Percentiles rank a stretch among this genome's conserved stretches.
Conservation (phyloP, 2,888 invertebrate species). For the Anthophora plumipes region DNA sequence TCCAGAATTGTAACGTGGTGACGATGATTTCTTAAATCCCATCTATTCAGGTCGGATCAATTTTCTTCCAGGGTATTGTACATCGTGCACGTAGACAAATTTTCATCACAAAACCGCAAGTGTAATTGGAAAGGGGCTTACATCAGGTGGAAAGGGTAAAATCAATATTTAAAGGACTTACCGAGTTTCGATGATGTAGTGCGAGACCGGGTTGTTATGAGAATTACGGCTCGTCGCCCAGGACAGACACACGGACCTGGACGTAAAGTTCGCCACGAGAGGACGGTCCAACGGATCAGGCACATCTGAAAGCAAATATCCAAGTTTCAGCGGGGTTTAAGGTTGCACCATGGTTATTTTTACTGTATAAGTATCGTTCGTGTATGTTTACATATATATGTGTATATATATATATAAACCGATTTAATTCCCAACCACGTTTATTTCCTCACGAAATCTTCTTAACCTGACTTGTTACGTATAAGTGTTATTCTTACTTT, state of each 20-base stretch:
- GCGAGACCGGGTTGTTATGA: conserved; percentile 89
- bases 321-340: conserved; percentile 24
- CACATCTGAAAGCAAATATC: conserved; percentile 86
- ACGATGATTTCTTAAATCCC: not conserved
- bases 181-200: conserved; percentile 91
- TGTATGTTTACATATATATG: too few relatives aligned
- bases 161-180: conserved; percentile 84
- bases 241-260: conserved; percentile 90
- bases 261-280: conserved; percentile 90
- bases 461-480: not conserved
- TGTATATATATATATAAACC: too few relatives aligned
- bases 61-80: not conserved
- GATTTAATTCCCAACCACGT: too few relatives aligned
- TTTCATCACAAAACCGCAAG: conserved; percentile 20
- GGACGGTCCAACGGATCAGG: conserved; percentile 90
- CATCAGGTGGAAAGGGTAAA: conserved; percentile 13
- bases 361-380: not conserved
- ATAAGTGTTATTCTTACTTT: not conserved
- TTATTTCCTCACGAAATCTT: not conserved
- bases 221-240: conserved; percentile 90
- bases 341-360: not conserved
- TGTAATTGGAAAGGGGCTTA: conserved; percentile 18
- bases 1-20: too few relatives aligned
- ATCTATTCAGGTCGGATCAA: conserved; percentile 19
- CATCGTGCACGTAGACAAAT: not conserved